A percentile compares a stretch with the other conserved stretches of the same genome.
phyloP scores from a whole-genome alignment of 2,797 vertebrate genomes.

The Tympanoctomys barrerae region DNA sequence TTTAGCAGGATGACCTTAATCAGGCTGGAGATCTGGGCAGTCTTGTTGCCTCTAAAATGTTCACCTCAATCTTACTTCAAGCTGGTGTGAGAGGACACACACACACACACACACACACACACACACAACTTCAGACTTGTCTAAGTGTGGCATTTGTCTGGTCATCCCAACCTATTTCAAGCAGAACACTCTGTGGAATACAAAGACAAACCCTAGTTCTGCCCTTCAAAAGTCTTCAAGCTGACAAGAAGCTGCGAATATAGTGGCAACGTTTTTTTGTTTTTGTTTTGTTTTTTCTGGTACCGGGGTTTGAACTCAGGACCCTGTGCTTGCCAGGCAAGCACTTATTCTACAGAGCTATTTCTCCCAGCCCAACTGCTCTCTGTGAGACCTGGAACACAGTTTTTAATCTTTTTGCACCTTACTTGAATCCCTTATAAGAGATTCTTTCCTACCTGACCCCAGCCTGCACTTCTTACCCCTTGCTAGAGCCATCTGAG shows the following conservation, averaged over 20 bases:
- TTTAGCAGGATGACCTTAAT: neutral
- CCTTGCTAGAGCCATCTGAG: neutral
- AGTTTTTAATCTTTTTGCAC: neutral
- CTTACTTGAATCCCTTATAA: neutral
- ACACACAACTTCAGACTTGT: neutral
- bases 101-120: no score
- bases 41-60: neutral
- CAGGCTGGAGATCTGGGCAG: neutral
- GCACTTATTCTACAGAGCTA: no score
- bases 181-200: neutral
- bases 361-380: neutral
- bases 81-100: neutral
- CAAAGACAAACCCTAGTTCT: slow-evolving; percentile 27
- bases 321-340: no score
- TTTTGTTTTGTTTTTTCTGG: no score
- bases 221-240: neutral
- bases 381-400: neutral
- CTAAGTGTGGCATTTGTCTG: neutral
- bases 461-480: neutral
- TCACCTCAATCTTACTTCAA: neutral
- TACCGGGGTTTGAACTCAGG: no score
- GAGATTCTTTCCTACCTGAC: neutral
- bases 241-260: neutral
- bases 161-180: slow-evolving; percentile 1
- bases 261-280: neutral